phyloP scores from a whole-genome alignment of 2,113 vertebrate species.

The Oreochromis spilurus region DNA sequence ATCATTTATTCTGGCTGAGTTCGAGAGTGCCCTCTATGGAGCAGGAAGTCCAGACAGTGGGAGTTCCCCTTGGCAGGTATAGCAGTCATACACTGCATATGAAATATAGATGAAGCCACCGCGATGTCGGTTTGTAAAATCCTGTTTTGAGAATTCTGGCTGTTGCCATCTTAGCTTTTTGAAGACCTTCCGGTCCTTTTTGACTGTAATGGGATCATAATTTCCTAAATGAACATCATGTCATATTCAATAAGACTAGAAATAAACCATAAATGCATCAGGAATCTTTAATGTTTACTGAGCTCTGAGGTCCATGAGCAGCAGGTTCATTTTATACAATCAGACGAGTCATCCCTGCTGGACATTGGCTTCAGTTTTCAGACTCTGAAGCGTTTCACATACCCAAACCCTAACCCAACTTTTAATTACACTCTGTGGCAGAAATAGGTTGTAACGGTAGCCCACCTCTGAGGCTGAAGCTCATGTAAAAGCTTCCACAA shows the following conservation, averaged over 20 bases:
- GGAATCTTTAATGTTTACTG: background rate
- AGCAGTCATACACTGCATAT: background rate
- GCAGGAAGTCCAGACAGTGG: background rate
- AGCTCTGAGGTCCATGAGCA: background rate
- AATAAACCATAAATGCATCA: background rate
- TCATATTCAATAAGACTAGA: background rate
- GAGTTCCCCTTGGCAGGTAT: background rate
- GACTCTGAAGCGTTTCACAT: background rate
- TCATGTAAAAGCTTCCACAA: background rate
- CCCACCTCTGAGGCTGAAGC: background rate
- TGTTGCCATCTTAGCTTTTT: background rate
- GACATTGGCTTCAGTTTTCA: background rate
- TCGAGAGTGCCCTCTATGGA: background rate
- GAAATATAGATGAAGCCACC: background rate
- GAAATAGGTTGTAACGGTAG: background rate
- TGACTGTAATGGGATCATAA: background rate
- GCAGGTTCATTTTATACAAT: background rate
- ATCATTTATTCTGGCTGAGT: background rate
- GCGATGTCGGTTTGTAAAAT: background rate
- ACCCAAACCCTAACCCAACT: background rate
- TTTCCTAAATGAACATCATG: background rate
- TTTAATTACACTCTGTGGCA: background rate
- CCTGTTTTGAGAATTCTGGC: background rate
- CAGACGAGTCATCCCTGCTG: background rate
- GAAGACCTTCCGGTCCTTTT: background rate